These are phyloP conservation scores for Dynastes grantii DNA, from an alignment of 2,888 invertebrate species.

Conservation along the genomic window DNA sequence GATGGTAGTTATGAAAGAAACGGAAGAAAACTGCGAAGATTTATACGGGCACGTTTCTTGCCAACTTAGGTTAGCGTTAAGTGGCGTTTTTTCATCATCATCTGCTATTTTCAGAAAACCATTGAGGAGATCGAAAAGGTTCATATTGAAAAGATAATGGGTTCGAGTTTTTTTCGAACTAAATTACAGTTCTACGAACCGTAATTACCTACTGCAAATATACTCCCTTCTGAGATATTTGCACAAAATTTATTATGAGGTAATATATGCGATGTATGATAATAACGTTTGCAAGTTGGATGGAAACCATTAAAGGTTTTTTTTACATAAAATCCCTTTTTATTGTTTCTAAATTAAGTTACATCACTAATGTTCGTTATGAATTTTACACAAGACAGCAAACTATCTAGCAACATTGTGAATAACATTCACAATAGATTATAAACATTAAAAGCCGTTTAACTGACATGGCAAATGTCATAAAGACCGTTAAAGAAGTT, in stretches of 20 bases:
- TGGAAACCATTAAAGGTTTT: too few relatives aligned
- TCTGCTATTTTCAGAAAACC: neutral
- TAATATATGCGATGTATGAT: too few relatives aligned
- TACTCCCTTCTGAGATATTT: neutral
- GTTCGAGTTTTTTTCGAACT: neutral
- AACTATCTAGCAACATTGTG: too few relatives aligned
- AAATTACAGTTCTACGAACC: neutral
- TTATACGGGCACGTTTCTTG: neutral
- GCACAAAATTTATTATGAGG: neutral
- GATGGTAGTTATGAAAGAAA: constrained; percentile 7
- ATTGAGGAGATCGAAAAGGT: neutral
- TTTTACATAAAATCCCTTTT: too few relatives aligned
- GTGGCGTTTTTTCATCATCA: neutral
- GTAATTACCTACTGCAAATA: neutral
- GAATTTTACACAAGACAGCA: too few relatives aligned
- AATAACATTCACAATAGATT: too few relatives aligned
- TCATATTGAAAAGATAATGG: constrained; percentile 1
- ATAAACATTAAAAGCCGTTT: too few relatives aligned
- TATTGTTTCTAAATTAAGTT: too few relatives aligned
- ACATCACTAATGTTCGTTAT: too few relatives aligned
- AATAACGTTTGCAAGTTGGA: too few relatives aligned
- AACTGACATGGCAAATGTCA: too few relatives aligned
- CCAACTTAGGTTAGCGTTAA: neutral
- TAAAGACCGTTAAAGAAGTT: too few relatives aligned
- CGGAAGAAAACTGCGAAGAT: neutral